Percentiles rank a stretch among this genome's conserved stretches.
These are phyloP conservation scores for Meda fulgida DNA, from an alignment of 2,797 vertebrate species.

Conservation along the genomic window DNA sequence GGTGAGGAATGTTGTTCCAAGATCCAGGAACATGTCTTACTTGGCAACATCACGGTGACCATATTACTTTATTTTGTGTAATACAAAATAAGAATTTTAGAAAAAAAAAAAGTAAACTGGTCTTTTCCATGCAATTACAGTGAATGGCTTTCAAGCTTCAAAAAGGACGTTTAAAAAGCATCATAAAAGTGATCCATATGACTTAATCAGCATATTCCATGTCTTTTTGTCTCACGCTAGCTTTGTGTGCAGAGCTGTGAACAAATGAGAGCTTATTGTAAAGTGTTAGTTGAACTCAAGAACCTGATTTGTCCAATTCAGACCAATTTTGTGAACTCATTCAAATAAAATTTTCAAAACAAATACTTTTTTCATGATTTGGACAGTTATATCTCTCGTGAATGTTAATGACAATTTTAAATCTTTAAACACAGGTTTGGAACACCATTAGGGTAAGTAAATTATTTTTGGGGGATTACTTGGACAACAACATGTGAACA, in stretches of 20 bases:
- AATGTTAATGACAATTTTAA: not conserved
- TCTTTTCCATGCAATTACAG: not conserved
- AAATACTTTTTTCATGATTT: not conserved
- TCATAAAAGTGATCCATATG: not conserved
- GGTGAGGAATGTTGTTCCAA: too few species aligned
- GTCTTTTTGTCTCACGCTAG: not conserved
- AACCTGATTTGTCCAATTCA: not conserved
- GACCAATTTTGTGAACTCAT: not conserved
- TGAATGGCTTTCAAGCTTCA: not conserved
- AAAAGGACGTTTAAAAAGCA: not conserved
- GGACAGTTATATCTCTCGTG: not conserved
- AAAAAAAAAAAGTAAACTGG: not conserved
- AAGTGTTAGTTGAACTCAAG: not conserved
- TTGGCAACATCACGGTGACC: too few species aligned
- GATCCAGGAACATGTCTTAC: too few species aligned
- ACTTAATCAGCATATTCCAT: not conserved
- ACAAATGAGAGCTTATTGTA: not conserved
- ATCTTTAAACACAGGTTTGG: not conserved
- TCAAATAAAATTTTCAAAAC: not conserved
- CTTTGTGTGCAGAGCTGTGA: not conserved
- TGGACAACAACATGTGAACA: not conserved
- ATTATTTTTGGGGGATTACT: not conserved
- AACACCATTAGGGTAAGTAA: not conserved
- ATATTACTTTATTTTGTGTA: not conserved
- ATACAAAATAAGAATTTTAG: not conserved